Conservation (phyloP, 2,113 vertebrate genomes). For the Eretmochelys imbricata region DNA sequence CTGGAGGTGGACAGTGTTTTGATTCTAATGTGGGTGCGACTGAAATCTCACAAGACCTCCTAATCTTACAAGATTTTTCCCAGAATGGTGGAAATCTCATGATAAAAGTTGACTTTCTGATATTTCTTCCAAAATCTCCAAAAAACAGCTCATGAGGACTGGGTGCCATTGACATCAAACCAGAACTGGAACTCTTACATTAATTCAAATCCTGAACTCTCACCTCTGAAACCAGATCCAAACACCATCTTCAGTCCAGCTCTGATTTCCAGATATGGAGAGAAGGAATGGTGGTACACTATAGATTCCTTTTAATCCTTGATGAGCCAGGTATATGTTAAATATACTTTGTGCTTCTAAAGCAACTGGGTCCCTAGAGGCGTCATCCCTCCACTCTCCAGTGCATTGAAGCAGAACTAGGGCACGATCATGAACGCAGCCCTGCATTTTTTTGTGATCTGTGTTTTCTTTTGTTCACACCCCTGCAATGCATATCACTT, state of each 20-base stretch:
- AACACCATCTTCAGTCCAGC: accelerated
- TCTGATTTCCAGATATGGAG: accelerated
- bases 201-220: not conserved
- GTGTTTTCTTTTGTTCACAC: slow-evolving; percentile 35
- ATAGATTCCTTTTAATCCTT: not conserved
- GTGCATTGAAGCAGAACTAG: not conserved
- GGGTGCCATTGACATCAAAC: not conserved
- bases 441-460: slow-evolving; percentile 54
- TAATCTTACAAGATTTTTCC: not conserved
- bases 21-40: not conserved
- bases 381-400: not conserved
- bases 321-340: not conserved
- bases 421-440: not conserved
- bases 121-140: not conserved
- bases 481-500: not conserved
- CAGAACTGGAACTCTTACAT: not conserved
- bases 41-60: not conserved
- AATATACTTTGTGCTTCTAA: not conserved
- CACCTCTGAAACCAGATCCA: not conserved
- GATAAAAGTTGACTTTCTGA: not conserved
- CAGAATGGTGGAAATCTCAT: not conserved
- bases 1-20: not conserved
- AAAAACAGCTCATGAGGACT: not conserved
- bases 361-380: not conserved
- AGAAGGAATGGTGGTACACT: accelerated